phyloP scores from a whole-genome alignment of 2,888 invertebrate genomes.

The Philereme transversata region DNA sequence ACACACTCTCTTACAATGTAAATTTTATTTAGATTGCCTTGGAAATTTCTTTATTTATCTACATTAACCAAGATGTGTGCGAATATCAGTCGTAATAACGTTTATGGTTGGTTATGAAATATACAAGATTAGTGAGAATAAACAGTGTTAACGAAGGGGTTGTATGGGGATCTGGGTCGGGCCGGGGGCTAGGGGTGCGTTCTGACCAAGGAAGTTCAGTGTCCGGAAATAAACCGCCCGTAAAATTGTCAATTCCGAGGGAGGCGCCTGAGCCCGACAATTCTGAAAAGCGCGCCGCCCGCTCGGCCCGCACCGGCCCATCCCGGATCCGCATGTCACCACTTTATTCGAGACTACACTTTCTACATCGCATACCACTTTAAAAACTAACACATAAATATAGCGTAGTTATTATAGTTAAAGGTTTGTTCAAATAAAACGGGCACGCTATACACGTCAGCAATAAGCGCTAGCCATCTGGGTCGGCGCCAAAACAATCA shows the following conservation, averaged over 20 bases:
- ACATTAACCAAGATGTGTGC: constrained; percentile 19
- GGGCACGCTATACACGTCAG: constrained; percentile 59
- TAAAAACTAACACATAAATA: constrained; percentile 34
- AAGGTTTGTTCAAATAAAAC: constrained; percentile 37
- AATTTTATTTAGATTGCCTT: constrained; percentile 74
- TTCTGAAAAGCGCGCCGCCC: constrained; percentile 60
- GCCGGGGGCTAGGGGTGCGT: constrained; percentile 53
- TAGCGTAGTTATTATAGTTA: constrained; percentile 26
- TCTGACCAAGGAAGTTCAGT: constrained; percentile 80
- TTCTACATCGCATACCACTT: constrained; percentile 12
- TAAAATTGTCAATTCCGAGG: constrained; percentile 88
- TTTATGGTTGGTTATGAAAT: constrained; percentile 1
- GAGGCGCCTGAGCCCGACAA: constrained; percentile 68
- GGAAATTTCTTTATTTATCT: constrained; percentile 36
- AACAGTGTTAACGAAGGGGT: constrained; percentile 61
- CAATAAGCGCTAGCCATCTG: constrained; percentile 75
- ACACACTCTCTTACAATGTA: constrained; percentile 73
- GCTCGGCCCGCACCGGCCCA: constrained; percentile 42
- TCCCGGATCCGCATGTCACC: constrained; percentile 46
- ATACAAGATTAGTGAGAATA: constrained; percentile 45
- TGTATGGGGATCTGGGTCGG: constrained; percentile 46
- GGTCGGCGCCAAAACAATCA: constrained; percentile 80
- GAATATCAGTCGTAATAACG: constrained; percentile 10
- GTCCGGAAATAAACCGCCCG: constrained; percentile 87
- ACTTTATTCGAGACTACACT: constrained; percentile 19